Evolutionary conservation across 2,797 vertebrate species (phyloP).

Genomic region (Eulemur mongoz): DNA sequence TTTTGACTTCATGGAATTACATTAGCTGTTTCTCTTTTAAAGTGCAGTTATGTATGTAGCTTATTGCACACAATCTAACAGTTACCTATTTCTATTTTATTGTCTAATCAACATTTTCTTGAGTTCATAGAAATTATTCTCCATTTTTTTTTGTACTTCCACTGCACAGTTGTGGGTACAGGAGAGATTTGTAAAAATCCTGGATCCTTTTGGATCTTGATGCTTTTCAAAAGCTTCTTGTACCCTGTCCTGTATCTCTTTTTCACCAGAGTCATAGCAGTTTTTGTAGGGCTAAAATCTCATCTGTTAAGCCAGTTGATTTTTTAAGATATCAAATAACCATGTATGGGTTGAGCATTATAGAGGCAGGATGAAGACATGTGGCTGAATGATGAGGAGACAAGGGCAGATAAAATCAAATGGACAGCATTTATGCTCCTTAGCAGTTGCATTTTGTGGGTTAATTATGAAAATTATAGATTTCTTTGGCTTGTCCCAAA

Average conservation of each 20-base stretch:
- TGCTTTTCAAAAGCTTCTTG: constrained; percentile 25
- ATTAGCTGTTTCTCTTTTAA: background rate
- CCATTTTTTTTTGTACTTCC: background rate
- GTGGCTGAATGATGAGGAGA: background rate
- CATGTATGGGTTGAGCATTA: background rate
- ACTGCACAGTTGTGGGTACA: background rate
- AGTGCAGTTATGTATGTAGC: background rate
- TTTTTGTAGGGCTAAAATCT: background rate
- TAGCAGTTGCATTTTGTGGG: constrained; percentile 25
- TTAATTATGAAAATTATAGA: constrained; percentile 55
- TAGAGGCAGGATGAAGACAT: background rate
- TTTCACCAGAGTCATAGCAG: background rate
- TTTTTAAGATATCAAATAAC: constrained; percentile 3
- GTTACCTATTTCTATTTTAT: background rate
- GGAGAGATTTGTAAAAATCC: background rate
- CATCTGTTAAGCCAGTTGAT: background rate
- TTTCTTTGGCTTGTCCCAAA: constrained; percentile 53
- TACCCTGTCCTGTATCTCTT: background rate
- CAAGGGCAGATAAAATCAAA: background rate
- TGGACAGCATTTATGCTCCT: background rate
- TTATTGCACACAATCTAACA: background rate
- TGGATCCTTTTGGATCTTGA: background rate
- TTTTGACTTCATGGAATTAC: background rate
- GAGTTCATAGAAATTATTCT: background rate
- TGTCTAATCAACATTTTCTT: constrained; percentile 3